A percentile compares a stretch with the other conserved stretches of the same genome.
Evolutionary conservation across 2,888 invertebrate genomes (phyloP).

Genomic region (Nemurella pictetii): DNA sequence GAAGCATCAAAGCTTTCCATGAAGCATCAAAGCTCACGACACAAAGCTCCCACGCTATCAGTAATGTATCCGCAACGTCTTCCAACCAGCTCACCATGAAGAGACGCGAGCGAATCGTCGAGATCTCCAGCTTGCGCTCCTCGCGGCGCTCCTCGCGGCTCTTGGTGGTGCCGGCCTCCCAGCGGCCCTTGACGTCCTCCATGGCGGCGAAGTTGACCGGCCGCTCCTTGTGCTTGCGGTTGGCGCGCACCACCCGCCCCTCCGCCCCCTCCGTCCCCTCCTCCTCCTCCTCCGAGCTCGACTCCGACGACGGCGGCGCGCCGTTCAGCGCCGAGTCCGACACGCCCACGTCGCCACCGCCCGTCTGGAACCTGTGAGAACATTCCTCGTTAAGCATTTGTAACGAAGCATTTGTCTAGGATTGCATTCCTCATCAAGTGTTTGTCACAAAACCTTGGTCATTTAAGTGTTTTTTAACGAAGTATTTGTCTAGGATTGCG

Average conservation of each 20-base stretch:
- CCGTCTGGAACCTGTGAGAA: constrained; percentile 76
- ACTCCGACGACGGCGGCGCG: constrained; percentile 70
- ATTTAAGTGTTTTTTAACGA: too few relatives aligned
- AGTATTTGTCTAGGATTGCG: too few relatives aligned
- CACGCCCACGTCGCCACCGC: constrained; percentile 82
- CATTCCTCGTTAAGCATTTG: too few relatives aligned
- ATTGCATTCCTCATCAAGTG: too few relatives aligned
- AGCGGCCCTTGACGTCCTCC: constrained; percentile 80
- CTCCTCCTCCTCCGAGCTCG: constrained; percentile 64
- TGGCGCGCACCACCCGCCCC: constrained; percentile 60
- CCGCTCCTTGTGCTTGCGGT: constrained; percentile 63
- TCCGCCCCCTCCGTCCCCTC: constrained; percentile 45
- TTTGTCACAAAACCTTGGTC: too few relatives aligned
- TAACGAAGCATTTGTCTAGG: too few relatives aligned
- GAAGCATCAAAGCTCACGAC: too few relatives aligned
- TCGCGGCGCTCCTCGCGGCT: constrained; percentile 67
- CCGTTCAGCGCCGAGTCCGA: constrained; percentile 76
- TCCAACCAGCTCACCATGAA: constrained; percentile 67
- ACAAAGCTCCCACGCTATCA: too few relatives aligned
- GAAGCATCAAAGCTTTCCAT: too few relatives aligned
- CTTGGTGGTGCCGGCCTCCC: constrained; percentile 65
- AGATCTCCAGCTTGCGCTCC: constrained; percentile 86
- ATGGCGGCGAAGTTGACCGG: constrained; percentile 80
- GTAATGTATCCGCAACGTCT: too few relatives aligned
- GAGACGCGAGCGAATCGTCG: constrained; percentile 79